phyloP scores from a whole-genome alignment of 2,113 vertebrate species.

The Pomatorhinus ruficollis region DNA sequence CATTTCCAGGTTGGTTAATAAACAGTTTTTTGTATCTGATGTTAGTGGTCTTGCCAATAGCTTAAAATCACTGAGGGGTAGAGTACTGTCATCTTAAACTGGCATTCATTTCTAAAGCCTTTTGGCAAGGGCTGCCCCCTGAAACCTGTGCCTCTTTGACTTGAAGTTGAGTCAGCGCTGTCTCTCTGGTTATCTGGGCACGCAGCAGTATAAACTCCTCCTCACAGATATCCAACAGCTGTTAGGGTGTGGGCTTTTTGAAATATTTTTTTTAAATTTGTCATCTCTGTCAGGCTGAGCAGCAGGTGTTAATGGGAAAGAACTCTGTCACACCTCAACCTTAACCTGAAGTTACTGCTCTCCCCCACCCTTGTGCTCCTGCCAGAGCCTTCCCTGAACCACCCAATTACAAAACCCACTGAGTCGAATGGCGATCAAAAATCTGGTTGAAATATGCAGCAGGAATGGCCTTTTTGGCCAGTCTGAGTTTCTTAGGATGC shows the following conservation, averaged over 20 bases:
- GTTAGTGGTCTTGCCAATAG: not conserved
- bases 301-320: rapidly evolving
- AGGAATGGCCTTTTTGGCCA: not conserved
- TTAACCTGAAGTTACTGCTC: not conserved
- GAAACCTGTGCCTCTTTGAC: not conserved
- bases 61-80: not conserved
- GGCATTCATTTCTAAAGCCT: not conserved
- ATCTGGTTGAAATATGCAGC: not conserved
- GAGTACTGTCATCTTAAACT: not conserved
- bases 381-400: not conserved
- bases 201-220: not conserved
- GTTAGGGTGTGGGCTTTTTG: not conserved
- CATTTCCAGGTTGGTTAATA: constrained; percentile 25
- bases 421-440: rapidly evolving
- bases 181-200: not conserved
- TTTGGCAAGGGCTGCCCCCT: not conserved
- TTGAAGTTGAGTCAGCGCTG: rapidly evolving
- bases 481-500: not conserved
- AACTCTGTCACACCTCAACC: rapidly evolving
- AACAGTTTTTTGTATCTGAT: not conserved
- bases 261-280: rapidly evolving
- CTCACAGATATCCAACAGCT: not conserved
- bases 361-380: not conserved
- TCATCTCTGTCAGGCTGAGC: not conserved
- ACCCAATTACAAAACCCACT: not conserved